Evolutionary conservation across 1,140 invertebrate species (phyloP).

Genomic region (Neoseiulus cucumeris): DNA sequence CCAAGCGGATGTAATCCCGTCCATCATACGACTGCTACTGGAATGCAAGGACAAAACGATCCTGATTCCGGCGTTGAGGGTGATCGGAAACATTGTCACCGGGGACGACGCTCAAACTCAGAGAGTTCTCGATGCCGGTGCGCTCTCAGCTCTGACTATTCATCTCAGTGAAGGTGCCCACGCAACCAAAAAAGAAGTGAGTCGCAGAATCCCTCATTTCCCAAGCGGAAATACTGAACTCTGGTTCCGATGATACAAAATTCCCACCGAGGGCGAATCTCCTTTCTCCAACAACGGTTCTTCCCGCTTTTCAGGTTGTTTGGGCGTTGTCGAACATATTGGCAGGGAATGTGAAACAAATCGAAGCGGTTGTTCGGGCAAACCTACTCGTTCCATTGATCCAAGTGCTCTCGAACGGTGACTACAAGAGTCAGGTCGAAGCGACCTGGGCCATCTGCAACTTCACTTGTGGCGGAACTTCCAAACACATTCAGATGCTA

Average conservation of each 20-base stretch:
- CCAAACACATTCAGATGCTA: constrained; percentile 42
- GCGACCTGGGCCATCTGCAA: constrained; percentile 64
- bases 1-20: constrained; percentile 41
- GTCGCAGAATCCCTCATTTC: too few species aligned
- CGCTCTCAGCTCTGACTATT: constrained; percentile 24
- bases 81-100: constrained; percentile 40
- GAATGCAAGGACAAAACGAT: constrained; percentile 27
- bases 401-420: constrained; percentile 46
- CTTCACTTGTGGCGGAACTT: constrained; percentile 47
- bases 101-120: constrained; percentile 36
- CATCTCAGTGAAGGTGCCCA: too few species aligned
- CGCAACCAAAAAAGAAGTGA: too few species aligned
- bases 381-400: constrained; percentile 44
- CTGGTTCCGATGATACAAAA: too few species aligned
- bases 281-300: too few species aligned
- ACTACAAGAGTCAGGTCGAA: constrained; percentile 54
- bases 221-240: too few species aligned
- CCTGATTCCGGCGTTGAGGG: constrained; percentile 66
- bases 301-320: constrained; percentile 35
- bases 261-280: too few species aligned
- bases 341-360: constrained; percentile 50
- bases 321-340: constrained; percentile 65
- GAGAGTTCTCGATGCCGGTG: constrained; percentile 26
- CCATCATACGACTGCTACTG: neutral
- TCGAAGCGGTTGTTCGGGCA: constrained; percentile 49